Evolutionary conservation across 2,113 vertebrate species (phyloP), one percentile per base, ranked within the genome.

Genomic region (Melanerpes aurifrons): DNA sequence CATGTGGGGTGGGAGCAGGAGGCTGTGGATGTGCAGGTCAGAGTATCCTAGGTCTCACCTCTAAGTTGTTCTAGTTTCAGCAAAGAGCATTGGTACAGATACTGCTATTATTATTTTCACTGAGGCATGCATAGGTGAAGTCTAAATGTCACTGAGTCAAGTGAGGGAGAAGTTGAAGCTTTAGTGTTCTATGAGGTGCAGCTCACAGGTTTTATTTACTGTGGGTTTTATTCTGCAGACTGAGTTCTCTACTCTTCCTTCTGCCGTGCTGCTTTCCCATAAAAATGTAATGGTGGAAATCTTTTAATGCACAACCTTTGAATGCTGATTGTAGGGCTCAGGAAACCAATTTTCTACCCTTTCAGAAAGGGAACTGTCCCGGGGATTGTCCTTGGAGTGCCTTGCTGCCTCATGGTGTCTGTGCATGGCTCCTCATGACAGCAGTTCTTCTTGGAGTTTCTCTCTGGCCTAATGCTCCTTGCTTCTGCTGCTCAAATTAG

Each of bases 381-480:
- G 35, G 28, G 26, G 11, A 19, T 63, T 94, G 58, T 61, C 12
- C 63, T 81, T 89, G 61, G n/a, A 50, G 24, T 0, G 0, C 53
- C 71, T 63, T 16, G 15, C 22, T 28, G 58, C 28, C 31, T 54
- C 2, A 3, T 28, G 18, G 15, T 45, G 10, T 1, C 0, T 43
- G 3, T 43, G 4, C 69, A 4, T 37, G 10, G 53, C 7, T 3
- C 6, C 5, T 11, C 0, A 1, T 66, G 35, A 79, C 61, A n/a
- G 50, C 3, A 4, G 0, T 87, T 25, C 10, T 54, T 76, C 48
- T 31, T 76, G 54, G 13, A 56, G 24, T 54, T 32, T 47, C 25
- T 82, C 11, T 69, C 73, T 82, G 77, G 45, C 54, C 64, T 85
- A 69, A 48, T 87, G 32, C 15, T 87, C 19, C 71, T 66, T 31